Evolutionary conservation across 2,113 vertebrate species (phyloP).

Genomic region (Triplophysa tibetana): DNA sequence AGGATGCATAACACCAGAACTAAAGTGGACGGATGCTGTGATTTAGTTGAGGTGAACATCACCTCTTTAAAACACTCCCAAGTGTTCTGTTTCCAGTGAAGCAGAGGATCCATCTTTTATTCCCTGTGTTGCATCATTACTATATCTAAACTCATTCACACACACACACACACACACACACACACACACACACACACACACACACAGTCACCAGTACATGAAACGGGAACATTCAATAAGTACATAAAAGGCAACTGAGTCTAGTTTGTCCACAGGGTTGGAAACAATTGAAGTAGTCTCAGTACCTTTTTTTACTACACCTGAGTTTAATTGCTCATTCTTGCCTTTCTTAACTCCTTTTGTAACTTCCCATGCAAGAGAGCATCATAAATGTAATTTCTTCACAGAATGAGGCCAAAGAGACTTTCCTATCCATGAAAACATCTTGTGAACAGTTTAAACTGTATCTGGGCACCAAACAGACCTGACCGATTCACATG

Average conservation of each 20-base stretch:
- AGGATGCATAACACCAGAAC: slow-evolving; percentile 57
- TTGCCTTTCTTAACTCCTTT: not conserved
- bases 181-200: slow-evolving; percentile 59
- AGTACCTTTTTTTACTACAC: slow-evolving; percentile 68
- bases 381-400: slow-evolving; percentile 20
- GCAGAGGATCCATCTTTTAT: slow-evolving; percentile 43
- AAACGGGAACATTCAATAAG: slow-evolving; percentile 69
- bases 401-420: slow-evolving; percentile 1
- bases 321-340: slow-evolving; percentile 65
- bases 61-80: slow-evolving; percentile 25
- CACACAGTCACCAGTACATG: not conserved
- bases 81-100: slow-evolving; percentile 36
- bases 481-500: not conserved
- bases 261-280: slow-evolving; percentile 52
- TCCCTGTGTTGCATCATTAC: slow-evolving; percentile 38
- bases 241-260: slow-evolving; percentile 49
- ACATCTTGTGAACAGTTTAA: slow-evolving; percentile 5
- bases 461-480: not conserved
- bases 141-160: slow-evolving; percentile 59
- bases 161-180: too few species aligned
- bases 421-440: slow-evolving; percentile 12
- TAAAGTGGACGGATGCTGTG: slow-evolving; percentile 35
- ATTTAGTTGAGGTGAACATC: slow-evolving; percentile 41
- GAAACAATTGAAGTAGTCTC: slow-evolving; percentile 48
- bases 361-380: not conserved